phyloP scores from a whole-genome alignment of 2,888 invertebrate genomes.

The Globia sparganii region DNA sequence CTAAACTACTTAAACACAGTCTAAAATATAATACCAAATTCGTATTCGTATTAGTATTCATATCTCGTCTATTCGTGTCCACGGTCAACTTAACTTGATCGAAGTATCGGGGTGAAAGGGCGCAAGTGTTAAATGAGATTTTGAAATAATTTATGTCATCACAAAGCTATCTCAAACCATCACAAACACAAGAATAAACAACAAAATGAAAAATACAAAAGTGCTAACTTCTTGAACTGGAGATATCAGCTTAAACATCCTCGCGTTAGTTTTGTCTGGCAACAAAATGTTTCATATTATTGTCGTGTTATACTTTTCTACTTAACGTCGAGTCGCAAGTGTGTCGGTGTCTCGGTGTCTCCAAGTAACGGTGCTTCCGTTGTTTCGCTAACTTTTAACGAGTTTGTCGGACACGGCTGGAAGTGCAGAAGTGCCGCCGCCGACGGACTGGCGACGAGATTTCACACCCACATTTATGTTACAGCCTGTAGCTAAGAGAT shows the following conservation, averaged over 20 bases:
- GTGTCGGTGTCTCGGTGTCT: slow-evolving; percentile 82
- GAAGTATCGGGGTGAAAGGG: not conserved
- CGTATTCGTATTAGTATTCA: no score
- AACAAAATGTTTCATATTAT: slow-evolving; percentile 86
- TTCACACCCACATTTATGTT: slow-evolving; percentile 78
- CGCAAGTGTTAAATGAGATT: not conserved
- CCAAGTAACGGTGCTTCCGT: slow-evolving; percentile 84
- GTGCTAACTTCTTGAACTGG: slow-evolving; percentile 67
- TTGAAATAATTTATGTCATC: slow-evolving; percentile 11
- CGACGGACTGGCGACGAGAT: slow-evolving; percentile 68
- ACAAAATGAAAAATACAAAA: slow-evolving; percentile 70
- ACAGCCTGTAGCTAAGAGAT: slow-evolving; percentile 51
- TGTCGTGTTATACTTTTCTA: slow-evolving; percentile 88
- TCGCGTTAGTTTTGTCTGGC: slow-evolving; percentile 78
- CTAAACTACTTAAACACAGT: no score
- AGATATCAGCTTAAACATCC: slow-evolving; percentile 80
- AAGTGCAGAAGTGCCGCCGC: slow-evolving; percentile 75
- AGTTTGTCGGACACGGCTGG: slow-evolving; percentile 88
- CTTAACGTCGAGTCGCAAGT: slow-evolving; percentile 88
- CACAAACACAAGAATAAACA: slow-evolving; percentile 39
- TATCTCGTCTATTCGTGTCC: not conserved
- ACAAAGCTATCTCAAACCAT: slow-evolving; percentile 30
- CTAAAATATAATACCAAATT: no score
- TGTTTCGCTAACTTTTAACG: slow-evolving; percentile 90
- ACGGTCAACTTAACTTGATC: not conserved